Percentiles rank a stretch among this genome's conserved stretches.
These are phyloP conservation scores for silkworm (Bombyx mori) DNA, from an alignment of 1,140 invertebrate species.

Conservation along the genomic window DNA sequence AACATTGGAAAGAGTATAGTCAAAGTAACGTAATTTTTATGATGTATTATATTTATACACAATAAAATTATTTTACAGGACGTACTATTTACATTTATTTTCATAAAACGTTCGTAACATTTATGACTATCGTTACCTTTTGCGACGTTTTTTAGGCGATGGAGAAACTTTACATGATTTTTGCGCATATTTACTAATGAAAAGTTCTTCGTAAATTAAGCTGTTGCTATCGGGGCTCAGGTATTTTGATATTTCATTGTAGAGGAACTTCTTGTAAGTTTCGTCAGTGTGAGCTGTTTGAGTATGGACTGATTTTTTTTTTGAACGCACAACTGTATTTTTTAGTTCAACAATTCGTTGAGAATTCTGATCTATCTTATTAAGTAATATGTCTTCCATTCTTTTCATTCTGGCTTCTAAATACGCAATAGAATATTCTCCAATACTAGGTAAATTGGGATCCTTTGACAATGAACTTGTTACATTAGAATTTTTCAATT, in stretches of 20 bases:
- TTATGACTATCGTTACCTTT: background rate
- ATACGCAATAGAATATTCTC: constrained; percentile 35
- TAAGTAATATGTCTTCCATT: constrained; percentile 48
- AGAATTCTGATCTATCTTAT: constrained; percentile 53
- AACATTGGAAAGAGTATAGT: constrained; percentile 78
- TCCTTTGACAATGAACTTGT: constrained; percentile 17
- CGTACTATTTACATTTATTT: background rate
- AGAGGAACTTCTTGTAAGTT: constrained; percentile 42
- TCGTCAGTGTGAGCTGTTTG: constrained; percentile 33
- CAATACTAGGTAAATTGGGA: constrained; percentile 16
- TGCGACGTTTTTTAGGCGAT: constrained; percentile 15
- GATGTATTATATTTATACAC: no score
- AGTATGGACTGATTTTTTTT: constrained; percentile 21
- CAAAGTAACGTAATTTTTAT: constrained; percentile 37
- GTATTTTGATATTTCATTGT: constrained; percentile 50
- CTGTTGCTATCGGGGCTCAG: constrained; percentile 42
- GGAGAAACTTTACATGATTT: constrained; percentile 11
- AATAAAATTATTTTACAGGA: no score
- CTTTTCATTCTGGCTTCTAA: constrained; percentile 48
- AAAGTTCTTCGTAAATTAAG: constrained; percentile 56
- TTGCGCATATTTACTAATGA: constrained; percentile 43
- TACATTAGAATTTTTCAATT: constrained; percentile 12
- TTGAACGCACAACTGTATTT: constrained; percentile 16
- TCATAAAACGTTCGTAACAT: background rate
- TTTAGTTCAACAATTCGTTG: constrained; percentile 44